Base-by-base conservation (phyloP, 2,888 invertebrate genomes). In the Spodoptera littoralis region DNA sequence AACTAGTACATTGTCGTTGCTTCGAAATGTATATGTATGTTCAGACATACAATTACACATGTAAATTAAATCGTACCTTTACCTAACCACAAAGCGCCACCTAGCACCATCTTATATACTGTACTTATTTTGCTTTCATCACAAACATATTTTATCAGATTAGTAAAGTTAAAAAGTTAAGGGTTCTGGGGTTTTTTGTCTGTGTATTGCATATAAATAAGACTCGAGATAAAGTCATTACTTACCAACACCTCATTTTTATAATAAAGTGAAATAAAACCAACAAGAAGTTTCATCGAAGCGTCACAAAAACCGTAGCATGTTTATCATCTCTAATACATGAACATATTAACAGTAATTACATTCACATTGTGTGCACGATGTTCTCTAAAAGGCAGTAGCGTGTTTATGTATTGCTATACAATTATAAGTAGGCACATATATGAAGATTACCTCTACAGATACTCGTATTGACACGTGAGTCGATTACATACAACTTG, bases 351-450 rank as follows among this genome's bases (percentile, higher is more conserved):
- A 69, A 12, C 27, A 58, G 53, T 80, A 73, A 80, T 79, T 69
- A 78, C 56, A 78, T 79, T 71, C 79, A 53, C 44, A 62, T 65
- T 67, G 71, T 65, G 77, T 67, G 62, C 70, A 76, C 63, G 55
- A 65, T 44, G 67, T 62, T 63, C 65, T 66, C 45, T 65, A 64
- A 76, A 73, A 70, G 73, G 70, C 60, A 57, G 56, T 67, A 60
- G 73, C 79, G 77, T 67, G 79, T 60, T 65, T 65, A 36, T 70
- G 61, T 73, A 64, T 75, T 62, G 61, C 50, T 67, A 63, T 71
- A 79, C 68, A 79, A 79, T 77, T 73, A 70, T 49, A 57, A 43
- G 47, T 70, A 53, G 55, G 53, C 13, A 45, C 4, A 22, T 67
- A 56, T 57, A 60, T 54, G 45, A 11, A 64, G 75, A 72, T 72